Conservation (phyloP, 1,140 invertebrate genomes). For the Polypedilum vanderplanki region DNA sequence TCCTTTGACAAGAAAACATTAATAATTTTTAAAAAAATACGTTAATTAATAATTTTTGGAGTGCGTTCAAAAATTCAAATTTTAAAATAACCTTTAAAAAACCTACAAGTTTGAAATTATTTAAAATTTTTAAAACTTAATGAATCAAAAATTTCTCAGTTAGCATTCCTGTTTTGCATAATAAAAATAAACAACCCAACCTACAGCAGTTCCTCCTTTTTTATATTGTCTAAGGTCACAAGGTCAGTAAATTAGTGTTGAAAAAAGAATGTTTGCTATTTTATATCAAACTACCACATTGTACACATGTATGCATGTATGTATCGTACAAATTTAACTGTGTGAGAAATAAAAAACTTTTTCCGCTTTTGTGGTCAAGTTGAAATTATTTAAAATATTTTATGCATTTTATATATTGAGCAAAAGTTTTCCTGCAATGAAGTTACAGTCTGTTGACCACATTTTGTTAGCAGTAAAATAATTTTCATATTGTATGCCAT, state of each 20-base stretch:
- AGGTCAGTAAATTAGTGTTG: conserved; percentile 1
- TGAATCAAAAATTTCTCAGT: not conserved
- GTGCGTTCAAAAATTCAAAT: not conserved
- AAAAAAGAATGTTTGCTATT: too few relatives aligned
- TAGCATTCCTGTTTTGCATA: not conserved
- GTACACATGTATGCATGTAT: not conserved
- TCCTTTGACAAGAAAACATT: too few relatives aligned
- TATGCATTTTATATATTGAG: not conserved
- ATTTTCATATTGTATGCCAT: too few relatives aligned
- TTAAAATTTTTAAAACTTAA: not conserved
- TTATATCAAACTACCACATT: not conserved
- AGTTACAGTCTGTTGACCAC: not conserved
- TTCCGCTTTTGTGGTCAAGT: not conserved
- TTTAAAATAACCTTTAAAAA: not conserved
- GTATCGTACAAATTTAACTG: not conserved
- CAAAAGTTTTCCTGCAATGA: not conserved
- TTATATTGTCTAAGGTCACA: not conserved
- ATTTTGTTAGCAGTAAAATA: too few relatives aligned
- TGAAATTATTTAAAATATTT: not conserved
- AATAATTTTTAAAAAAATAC: too few relatives aligned
- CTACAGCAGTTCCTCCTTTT: not conserved
- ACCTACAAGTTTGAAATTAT: too few relatives aligned
- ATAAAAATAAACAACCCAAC: not conserved
- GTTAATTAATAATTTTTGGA: not conserved
- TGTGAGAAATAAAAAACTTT: not conserved